phyloP scores from a whole-genome alignment of 2,888 invertebrate genomes.

The Dinocampus coccinellae region DNA sequence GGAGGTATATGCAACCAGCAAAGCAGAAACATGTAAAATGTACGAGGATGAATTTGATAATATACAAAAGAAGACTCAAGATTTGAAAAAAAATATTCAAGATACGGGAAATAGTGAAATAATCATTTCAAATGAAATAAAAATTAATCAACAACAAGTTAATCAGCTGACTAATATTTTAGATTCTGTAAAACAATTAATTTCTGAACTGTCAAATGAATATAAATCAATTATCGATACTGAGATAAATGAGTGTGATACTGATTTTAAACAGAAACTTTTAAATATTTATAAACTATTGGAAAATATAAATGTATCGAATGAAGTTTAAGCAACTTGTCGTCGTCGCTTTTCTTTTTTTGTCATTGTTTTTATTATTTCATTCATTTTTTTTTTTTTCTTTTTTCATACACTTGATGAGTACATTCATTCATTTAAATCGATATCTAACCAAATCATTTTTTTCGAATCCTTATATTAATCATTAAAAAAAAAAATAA shows the following conservation, averaged over 20 bases:
- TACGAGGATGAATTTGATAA: constrained; percentile 52
- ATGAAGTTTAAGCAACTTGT: neutral
- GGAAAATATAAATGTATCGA: constrained; percentile 20
- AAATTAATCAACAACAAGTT: constrained; percentile 72
- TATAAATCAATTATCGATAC: neutral
- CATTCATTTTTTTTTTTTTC: neutral
- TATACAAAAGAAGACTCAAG: constrained; percentile 52
- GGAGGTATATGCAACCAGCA: constrained; percentile 68
- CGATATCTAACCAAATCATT: neutral
- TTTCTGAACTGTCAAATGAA: constrained; percentile 48
- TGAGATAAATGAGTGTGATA: constrained; percentile 11
- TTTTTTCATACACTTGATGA: neutral
- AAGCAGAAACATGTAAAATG: constrained; percentile 69
- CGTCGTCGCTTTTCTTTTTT: neutral
- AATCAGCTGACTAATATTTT: constrained; percentile 74
- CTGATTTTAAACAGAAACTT: constrained; percentile 25
- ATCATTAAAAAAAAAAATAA: neutral
- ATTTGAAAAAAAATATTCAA: constrained; percentile 74
- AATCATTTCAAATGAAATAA: constrained; percentile 69
- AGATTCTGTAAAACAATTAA: constrained; percentile 70
- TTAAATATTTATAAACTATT: constrained; percentile 24
- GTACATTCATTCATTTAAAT: neutral
- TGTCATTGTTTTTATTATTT: neutral
- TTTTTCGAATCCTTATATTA: neutral
- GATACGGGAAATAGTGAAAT: constrained; percentile 70